Evolutionary conservation across 2,888 invertebrate genomes (phyloP), one percentile per base, ranked within the genome.

Genomic region (Drosophila flavopinicola): DNA sequence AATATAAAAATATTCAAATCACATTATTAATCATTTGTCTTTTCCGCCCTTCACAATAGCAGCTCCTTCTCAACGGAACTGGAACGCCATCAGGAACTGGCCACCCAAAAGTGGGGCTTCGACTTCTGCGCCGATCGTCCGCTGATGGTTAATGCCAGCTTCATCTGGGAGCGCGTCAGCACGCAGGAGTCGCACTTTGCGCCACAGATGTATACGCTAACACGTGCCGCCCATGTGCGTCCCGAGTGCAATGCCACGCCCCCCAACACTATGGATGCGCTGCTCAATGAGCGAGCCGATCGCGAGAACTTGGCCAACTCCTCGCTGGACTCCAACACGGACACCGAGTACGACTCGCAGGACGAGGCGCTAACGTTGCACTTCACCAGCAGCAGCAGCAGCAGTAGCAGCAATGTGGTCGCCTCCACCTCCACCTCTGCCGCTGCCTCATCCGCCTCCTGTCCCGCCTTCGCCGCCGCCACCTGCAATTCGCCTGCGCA

Each of bases 81-180:
- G 37, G 90, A 91, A 41, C 88, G 87, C 44, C 83, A 89, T 44
- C 91, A 90, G 72, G 88, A 90, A 92, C 94, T 94, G 92, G 95
- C 95, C 93, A 95, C 95, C 23, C 86, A 88, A 64, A 91, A 89
- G 66, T 91, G 91, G 91, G 90, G 90, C 11, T 91, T 91, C 58
- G 91, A 91, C 77, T 91, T 91, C 66, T 90, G 90, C 20, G 80
- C 66, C 20, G 91, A 91, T 27, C 77, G 79, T 24, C 91, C 91
- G 2, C 66, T 91, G 25, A 23, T 58, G n/a, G 54, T 66, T 2
- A 88, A 82, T 44, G 80, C 89, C 39, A 85, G 88, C 30, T 91
- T 72, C 61, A 86, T 88, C 13, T 91, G 91, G 91, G 91, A 91
- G 60, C 90, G 89, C 39, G 91, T 91, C 6, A 79, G 90, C 23